Evolutionary conservation across 2,113 vertebrate genomes (phyloP).

Genomic region (Anolis sagrei): DNA sequence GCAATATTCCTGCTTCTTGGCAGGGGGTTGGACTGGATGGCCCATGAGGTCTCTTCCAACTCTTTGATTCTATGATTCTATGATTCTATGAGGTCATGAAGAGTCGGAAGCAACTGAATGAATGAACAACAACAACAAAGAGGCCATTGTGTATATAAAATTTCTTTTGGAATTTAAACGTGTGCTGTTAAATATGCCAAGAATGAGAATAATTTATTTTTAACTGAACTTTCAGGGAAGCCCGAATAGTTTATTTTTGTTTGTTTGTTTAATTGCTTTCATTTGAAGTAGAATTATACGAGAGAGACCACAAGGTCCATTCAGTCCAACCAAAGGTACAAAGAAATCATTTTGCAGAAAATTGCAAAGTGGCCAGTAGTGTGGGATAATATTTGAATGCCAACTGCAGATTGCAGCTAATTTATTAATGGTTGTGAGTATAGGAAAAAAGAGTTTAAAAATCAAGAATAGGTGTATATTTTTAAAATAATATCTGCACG

Average conservation of each 20-base stretch:
- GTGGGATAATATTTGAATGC: neutral
- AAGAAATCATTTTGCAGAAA: neutral
- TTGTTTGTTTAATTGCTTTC: neutral
- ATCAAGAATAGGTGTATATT: neutral
- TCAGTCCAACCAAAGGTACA: neutral
- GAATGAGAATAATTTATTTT: neutral
- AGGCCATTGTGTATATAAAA: neutral
- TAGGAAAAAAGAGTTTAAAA: neutral
- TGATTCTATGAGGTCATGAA: no score
- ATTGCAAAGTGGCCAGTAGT: neutral
- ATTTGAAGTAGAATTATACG: neutral
- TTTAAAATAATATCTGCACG: neutral
- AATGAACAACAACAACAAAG: no score
- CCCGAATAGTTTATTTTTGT: no score
- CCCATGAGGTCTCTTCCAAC: no score
- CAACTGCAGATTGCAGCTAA: neutral
- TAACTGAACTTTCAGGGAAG: neutral
- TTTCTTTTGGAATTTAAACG: neutral
- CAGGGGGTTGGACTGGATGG: no score
- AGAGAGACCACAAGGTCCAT: no score
- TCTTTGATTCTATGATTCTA: no score
- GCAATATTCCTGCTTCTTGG: no score
- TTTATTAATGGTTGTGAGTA: neutral
- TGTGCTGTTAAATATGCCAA: neutral
- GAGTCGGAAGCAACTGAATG: no score